phyloP scores from a whole-genome alignment of 2,888 invertebrate genomes.

The Scaptomyza tumidula region DNA sequence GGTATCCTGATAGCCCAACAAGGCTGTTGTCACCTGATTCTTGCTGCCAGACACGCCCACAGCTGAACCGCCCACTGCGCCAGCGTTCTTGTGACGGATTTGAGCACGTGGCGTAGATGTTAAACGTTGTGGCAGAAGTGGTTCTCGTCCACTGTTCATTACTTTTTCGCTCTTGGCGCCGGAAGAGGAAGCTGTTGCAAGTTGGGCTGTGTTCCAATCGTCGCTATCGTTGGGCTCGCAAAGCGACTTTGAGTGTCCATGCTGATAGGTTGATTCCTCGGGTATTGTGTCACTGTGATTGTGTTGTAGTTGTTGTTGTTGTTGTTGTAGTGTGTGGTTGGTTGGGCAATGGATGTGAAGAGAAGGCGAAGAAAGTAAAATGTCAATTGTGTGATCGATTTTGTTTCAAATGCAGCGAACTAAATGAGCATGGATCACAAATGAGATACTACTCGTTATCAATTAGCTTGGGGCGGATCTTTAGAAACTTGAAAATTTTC shows the following conservation, averaged over 20 bases:
- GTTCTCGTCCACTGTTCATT: conserved; percentile 84
- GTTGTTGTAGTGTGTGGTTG: conserved; percentile 40
- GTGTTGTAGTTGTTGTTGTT: conserved; percentile 40
- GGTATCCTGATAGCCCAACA: conserved; percentile 86
- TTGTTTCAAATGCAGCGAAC: conserved; percentile 52
- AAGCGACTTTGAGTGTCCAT: conserved; percentile 87
- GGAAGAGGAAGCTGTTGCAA: conserved; percentile 80
- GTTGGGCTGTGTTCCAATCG: conserved; percentile 83
- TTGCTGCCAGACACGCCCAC: conserved; percentile 83
- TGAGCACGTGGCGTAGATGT: conserved; percentile 87
- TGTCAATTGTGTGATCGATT: conserved; percentile 69
- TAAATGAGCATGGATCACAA: conserved; percentile 44
- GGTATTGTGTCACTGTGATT: conserved; percentile 88
- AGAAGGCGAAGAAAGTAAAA: conserved; percentile 77
- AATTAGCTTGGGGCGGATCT: conserved; percentile 27
- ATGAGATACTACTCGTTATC: conserved; percentile 39
- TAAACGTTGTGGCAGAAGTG: conserved; percentile 86
- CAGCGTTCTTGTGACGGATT: conserved; percentile 86
- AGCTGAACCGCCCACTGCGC: conserved; percentile 56
- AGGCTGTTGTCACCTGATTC: conserved; percentile 86
- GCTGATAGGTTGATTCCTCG: conserved; percentile 87
- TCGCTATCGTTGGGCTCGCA: conserved; percentile 86
- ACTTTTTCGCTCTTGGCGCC: conserved; percentile 72
- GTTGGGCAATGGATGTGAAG: conserved; percentile 69
- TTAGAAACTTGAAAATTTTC: conserved; percentile 11